Evolutionary conservation across 2,113 vertebrate genomes (phyloP).

Genomic region (Pseudorasbora parva): DNA sequence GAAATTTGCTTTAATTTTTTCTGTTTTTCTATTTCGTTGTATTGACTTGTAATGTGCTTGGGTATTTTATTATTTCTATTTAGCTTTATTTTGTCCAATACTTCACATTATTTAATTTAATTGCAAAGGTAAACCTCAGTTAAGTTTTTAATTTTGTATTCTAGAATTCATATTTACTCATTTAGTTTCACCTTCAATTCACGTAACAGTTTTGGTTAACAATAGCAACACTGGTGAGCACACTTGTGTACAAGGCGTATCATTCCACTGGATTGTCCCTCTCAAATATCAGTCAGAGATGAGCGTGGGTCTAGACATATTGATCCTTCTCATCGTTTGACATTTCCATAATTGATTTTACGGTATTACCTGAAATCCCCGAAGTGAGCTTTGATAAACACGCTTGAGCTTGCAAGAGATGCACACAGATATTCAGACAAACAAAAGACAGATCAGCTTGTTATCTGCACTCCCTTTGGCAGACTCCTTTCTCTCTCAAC

Average conservation of each 20-base stretch:
- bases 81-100: neutral
- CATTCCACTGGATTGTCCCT: constrained; percentile 17
- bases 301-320: constrained; percentile 18
- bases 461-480: constrained; percentile 33
- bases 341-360: constrained; percentile 39
- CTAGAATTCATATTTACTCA: neutral
- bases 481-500: constrained; percentile 11
- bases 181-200: neutral
- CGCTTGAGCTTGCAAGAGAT: constrained; percentile 10
- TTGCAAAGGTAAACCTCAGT: too few species aligned
- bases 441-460: constrained; percentile 16
- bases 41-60: neutral
- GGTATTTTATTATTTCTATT: neutral
- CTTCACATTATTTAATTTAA: neutral
- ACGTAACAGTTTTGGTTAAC: neutral
- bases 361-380: constrained; percentile 32
- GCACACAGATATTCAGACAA: constrained; percentile 30
- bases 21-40: neutral
- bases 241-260: neutral
- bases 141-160: neutral
- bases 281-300: constrained; percentile 1
- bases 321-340: constrained; percentile 28
- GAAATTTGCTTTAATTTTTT: neutral
- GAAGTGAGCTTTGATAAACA: constrained; percentile 24
- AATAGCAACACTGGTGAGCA: neutral